A percentile compares a stretch with the other conserved stretches of the same genome.
phyloP scores from a whole-genome alignment of 23 tunicate species.

The Halocynthia aurantium region DNA sequence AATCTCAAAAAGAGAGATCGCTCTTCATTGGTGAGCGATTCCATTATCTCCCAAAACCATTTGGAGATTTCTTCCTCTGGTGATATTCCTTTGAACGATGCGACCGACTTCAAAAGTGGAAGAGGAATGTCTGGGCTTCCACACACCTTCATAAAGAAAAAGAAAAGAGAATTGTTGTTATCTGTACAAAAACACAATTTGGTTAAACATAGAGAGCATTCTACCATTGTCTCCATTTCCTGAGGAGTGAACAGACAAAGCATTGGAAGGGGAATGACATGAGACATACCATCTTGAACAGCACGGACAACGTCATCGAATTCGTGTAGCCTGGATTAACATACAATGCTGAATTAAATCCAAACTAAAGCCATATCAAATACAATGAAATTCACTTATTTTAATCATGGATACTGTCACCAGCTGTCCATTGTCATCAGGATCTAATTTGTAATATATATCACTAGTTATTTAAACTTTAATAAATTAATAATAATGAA shows the following conservation, averaged over 20 bases:
- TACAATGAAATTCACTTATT: too few species aligned
- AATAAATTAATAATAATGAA: background rate
- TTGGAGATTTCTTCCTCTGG: constrained; percentile 36
- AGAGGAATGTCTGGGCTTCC: constrained; percentile 80
- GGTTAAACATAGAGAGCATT: background rate
- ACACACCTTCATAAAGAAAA: constrained; percentile 40
- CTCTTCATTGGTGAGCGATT: constrained; percentile 59
- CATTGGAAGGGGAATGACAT: constrained; percentile 66
- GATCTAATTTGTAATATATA: background rate
- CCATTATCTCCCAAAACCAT: constrained; percentile 89
- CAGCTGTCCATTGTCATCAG: too few species aligned
- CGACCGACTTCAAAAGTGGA: constrained; percentile 63
- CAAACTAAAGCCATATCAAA: background rate
- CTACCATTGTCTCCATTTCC: constrained; percentile 80
- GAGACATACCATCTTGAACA: constrained; percentile 68
- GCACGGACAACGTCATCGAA: constrained; percentile 49
- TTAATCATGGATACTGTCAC: too few species aligned
- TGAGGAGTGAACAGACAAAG: constrained; percentile 57
- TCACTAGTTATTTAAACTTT: background rate
- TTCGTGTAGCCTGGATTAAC: constrained; percentile 60
- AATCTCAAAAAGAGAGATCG: constrained; percentile 73
- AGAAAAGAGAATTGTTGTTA: background rate
- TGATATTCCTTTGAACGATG: constrained; percentile 57
- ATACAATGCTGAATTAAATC: background rate
- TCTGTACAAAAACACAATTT: background rate